Evolutionary conservation across 2,888 invertebrate species (phyloP), one percentile per base, ranked within the genome.

Genomic region (Chymomyza amoena): DNA sequence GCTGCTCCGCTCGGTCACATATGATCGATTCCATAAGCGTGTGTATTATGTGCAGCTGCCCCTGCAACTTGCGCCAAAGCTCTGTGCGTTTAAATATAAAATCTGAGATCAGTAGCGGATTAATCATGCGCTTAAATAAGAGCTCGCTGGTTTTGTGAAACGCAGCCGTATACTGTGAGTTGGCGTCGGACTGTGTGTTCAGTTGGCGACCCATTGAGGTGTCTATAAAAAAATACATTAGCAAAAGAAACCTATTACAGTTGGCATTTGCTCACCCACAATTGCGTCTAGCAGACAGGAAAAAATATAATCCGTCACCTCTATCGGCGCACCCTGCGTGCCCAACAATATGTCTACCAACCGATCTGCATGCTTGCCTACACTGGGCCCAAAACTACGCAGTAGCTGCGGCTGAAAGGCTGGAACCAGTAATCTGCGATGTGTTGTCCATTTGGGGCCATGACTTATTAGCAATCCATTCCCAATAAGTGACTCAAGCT

Each of bases 181-280:
- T 92, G 13, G 92, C 61, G 39, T 68, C 68, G 4, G 68, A 68
- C 65, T 90, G 90, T 4, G 82, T 76, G 6, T 82, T 66, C 57
- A 90, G 52, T 16, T 70, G 91, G 90, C 90, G 96, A 95, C 96
- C 97, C 97, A 97, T 97, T 6, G 96, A 95, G 7, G 96, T 95
- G 90, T 97, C 96, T 95, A 92, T 63, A 92, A 91, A 66, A 13
- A 66, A 62, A 20, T 10, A 10, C 5, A 15, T 18, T 6, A 13
- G 2, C 10, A 7, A 39, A 9, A 4, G 6, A 10, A 39, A 9
- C 1, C 1, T 7, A 28, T 10, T 1, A 52, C 3, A 39, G 15
- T n/a, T 9, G 15, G 6, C 13, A 25, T 5, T 32, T 28, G 59
- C 79, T 71, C 84, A 94, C 94, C 93, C 89, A 94, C 93, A 71